phyloP scores from a whole-genome alignment of 1,140 invertebrate genomes.

The Rhizoglyphus robini region DNA sequence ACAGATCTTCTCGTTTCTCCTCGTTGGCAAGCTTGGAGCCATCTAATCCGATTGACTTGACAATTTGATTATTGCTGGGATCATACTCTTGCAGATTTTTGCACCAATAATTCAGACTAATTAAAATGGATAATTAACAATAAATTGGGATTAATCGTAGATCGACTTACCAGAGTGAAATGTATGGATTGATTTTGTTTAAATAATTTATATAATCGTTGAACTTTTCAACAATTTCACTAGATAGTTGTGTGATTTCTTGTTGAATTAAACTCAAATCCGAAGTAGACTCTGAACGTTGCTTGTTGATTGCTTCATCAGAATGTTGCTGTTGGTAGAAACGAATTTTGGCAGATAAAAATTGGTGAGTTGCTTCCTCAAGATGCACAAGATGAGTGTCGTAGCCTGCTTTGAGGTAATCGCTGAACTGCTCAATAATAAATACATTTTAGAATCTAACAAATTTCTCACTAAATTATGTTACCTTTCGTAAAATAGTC shows the following conservation, averaged over 20 bases:
- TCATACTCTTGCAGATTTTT: neutral
- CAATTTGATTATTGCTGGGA: neutral
- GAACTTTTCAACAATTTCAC: constrained; percentile 13
- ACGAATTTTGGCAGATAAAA: neutral
- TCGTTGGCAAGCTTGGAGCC: neutral
- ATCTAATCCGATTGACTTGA: neutral
- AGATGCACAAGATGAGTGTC: constrained; percentile 2
- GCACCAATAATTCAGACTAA: constrained; percentile 5
- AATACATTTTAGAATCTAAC: neutral
- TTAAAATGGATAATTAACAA: neutral
- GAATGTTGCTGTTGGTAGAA: neutral
- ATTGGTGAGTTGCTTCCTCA: constrained; percentile 2
- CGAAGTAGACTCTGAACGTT: no score
- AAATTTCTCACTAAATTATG: no score
- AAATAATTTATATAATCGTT: constrained; percentile 5
- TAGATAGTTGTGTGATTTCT: neutral
- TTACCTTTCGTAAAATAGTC: constrained; percentile 6
- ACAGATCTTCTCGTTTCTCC: neutral
- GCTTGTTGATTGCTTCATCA: neutral
- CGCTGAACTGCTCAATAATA: neutral
- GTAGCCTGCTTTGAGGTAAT: neutral
- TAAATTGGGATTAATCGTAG: neutral
- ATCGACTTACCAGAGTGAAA: constrained; percentile 5
- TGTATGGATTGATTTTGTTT: neutral
- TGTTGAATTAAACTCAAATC: neutral